phyloP scores from a whole-genome alignment of 2,113 vertebrate species.

The Poeciliopsis prolifica region DNA sequence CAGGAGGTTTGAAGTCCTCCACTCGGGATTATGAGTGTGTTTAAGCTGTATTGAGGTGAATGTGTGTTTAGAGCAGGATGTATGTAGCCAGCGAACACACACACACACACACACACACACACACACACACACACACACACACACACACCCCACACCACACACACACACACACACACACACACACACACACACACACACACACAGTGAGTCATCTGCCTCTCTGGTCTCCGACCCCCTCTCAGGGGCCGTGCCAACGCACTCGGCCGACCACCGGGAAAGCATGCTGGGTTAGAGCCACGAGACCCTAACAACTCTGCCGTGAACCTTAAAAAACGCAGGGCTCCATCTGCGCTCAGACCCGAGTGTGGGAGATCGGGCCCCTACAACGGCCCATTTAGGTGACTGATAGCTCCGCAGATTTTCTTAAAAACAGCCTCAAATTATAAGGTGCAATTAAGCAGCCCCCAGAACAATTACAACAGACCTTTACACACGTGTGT shows the following conservation, averaged over 20 bases:
- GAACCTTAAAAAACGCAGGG: slow-evolving; percentile 59
- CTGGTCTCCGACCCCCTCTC: not conserved
- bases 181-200: no score
- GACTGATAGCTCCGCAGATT: slow-evolving; percentile 75
- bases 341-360: slow-evolving; percentile 17
- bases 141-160: no score
- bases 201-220: slow-evolving; percentile 57
- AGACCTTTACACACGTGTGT: slow-evolving; percentile 30
- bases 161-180: no score
- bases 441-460: slow-evolving; percentile 76
- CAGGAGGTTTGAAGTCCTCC: no score
- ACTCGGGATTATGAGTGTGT: slow-evolving; percentile 43
- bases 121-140: no score
- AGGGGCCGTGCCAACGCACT: slow-evolving; percentile 43
- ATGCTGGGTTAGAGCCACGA: slow-evolving; percentile 27
- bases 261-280: slow-evolving; percentile 68
- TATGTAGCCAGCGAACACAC: slow-evolving; percentile 35
- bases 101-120: slow-evolving; percentile 7
- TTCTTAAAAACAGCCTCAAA: slow-evolving; percentile 75
- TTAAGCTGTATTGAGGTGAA: slow-evolving; percentile 33
- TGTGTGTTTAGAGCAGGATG: slow-evolving; percentile 55
- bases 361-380: slow-evolving; percentile 52
- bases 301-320: slow-evolving; percentile 51
- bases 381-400: slow-evolving; percentile 60
- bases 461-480: slow-evolving; percentile 59